Conservation (phyloP, 2,113 vertebrate genomes). For the Mystacornis crossleyi region DNA sequence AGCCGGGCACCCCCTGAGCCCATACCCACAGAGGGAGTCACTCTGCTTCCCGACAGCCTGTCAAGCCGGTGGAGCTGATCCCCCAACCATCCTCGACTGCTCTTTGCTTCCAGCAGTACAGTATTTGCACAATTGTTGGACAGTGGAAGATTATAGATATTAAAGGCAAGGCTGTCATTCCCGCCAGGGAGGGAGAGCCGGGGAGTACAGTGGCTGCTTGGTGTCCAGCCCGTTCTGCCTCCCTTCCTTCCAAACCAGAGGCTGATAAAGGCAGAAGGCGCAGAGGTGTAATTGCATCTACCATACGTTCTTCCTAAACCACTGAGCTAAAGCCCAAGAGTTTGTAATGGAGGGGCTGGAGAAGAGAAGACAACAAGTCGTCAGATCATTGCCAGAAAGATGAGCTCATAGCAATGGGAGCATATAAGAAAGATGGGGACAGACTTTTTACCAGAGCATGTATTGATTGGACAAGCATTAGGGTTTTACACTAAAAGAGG, state of each 20-base stretch:
- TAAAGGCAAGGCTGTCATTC: not conserved
- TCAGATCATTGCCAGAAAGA: not conserved
- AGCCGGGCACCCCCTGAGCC: too few relatives aligned
- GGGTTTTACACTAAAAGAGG: not conserved
- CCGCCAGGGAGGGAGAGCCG: not conserved
- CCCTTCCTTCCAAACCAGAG: not conserved
- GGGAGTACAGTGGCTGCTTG: not conserved
- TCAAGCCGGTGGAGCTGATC: rapidly evolving
- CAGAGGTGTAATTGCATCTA: not conserved
- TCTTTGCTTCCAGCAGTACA: not conserved
- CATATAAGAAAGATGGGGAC: not conserved
- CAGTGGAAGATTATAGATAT: not conserved
- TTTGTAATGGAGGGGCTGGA: not conserved
- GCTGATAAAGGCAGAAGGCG: not conserved
- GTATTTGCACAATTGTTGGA: not conserved
- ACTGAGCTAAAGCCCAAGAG: not conserved
- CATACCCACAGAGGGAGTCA: rapidly evolving
- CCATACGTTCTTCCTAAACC: not conserved
- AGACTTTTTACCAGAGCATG: not conserved
- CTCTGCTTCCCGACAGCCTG: not conserved
- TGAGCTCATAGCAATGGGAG: not conserved
- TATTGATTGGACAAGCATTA: not conserved
- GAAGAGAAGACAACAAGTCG: rapidly evolving
- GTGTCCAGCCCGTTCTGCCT: not conserved
- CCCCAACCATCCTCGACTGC: not conserved